phyloP scores from a whole-genome alignment of 2,888 invertebrate genomes.

The Microplitis deprimator region DNA sequence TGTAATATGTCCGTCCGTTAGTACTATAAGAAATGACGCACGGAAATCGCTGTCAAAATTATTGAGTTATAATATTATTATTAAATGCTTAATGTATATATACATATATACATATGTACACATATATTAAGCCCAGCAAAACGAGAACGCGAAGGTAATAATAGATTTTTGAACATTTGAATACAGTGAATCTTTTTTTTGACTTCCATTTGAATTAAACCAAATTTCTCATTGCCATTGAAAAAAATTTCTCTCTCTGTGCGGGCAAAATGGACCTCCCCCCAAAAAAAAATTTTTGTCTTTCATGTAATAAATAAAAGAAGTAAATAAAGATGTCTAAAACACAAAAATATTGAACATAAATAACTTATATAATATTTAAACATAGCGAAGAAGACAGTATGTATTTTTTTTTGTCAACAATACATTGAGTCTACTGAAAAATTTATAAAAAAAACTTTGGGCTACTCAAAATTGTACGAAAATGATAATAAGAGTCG shows the following conservation, averaged over 20 bases:
- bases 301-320: too few relatives aligned
- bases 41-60: neutral
- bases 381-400: too few relatives aligned
- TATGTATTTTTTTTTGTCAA: too few relatives aligned
- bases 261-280: neutral
- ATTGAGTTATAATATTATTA: constrained; percentile 4
- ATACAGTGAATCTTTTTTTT: neutral
- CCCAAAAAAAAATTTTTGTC: neutral
- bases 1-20: constrained; percentile 15
- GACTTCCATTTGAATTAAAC: neutral
- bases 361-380: too few relatives aligned
- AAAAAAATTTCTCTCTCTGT: neutral
- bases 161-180: neutral
- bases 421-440: too few relatives aligned
- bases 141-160: too few relatives aligned
- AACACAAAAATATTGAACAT: too few relatives aligned
- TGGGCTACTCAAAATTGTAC: too few relatives aligned
- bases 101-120: too few relatives aligned
- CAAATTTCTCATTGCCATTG: neutral
- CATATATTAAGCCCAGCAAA: too few relatives aligned
- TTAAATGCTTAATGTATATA: neutral
- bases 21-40: constrained; percentile 27
- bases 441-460: too few relatives aligned
- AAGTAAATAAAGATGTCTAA: neutral
- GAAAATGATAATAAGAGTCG: too few relatives aligned